Evolutionary conservation across 2,113 vertebrate genomes (phyloP).

Genomic region (Ceratotherium simum): DNA sequence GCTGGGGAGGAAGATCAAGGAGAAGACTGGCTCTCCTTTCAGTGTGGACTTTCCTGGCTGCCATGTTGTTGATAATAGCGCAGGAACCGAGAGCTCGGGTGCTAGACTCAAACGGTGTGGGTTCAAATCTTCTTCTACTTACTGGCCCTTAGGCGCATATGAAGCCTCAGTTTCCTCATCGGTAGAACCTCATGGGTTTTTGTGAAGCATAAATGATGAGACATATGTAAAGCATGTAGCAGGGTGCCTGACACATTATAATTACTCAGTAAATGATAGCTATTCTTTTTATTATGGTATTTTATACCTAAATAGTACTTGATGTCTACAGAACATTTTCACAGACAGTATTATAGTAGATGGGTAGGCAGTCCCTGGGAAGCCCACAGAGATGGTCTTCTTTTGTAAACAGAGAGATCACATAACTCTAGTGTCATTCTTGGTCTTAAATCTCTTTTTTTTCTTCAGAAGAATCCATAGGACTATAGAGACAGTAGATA

Average conservation of each 20-base stretch:
- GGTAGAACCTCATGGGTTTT: neutral
- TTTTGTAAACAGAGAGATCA: neutral
- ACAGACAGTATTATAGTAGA: accelerated
- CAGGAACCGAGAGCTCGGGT: neutral
- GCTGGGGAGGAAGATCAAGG: neutral
- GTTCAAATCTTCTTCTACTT: neutral
- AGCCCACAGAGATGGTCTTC: neutral
- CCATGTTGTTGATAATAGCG: neutral
- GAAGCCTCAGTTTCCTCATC: neutral
- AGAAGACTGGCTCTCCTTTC: neutral
- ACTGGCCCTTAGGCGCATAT: neutral
- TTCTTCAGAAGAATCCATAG: neutral
- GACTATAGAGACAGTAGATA: neutral
- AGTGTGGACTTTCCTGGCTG: neutral
- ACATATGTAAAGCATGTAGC: neutral
- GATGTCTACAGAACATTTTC: neutral
- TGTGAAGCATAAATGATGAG: neutral
- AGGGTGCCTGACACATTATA: neutral
- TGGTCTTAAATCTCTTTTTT: neutral
- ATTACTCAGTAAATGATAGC: neutral
- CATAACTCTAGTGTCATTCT: neutral
- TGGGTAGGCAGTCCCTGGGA: neutral
- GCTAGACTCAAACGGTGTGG: neutral
- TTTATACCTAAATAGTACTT: neutral
- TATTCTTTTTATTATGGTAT: neutral